Base-by-base conservation (phyloP, 2,797 vertebrate species). In the Pterois miles region DNA sequence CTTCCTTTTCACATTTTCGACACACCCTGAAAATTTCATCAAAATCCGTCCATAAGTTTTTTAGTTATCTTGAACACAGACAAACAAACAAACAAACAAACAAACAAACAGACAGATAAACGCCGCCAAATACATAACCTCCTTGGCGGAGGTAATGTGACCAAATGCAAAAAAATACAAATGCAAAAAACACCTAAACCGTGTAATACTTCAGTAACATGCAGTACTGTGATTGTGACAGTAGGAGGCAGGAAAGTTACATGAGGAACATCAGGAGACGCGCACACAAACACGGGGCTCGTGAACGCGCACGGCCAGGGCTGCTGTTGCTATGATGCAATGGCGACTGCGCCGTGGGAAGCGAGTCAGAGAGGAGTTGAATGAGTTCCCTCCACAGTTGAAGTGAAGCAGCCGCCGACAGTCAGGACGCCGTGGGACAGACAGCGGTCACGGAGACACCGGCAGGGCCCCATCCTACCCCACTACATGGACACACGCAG, bases 311-410 rank as follows among this genome's bases (percentile, higher is more conserved):
- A 71, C 84, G 80, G 79, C 20, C 59, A 9, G 68, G 71, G 89
- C 88, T 86, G 92, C 89, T 91, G 93, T 89, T 91, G 91, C 92
- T 93, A 87, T 92, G 92, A 94, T 91, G 94, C 94, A 94, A 93
- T 91, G 92, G 91, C 89, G 92, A 88, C 92, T 91, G 90, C 91
- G 91, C 91, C 74, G 86, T 90, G 89, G 90, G 86, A 88, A 92
- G 86, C 81, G 84, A 88, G 40, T 43, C 40, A 43, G 82, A 75
- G 82, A 89, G 83, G 92, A 94, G 90, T 93, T 95, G 88, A 92
- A 91, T 91, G 93, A 94, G 88, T 95, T 93, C 76, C 67, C 75
- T 38, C 46, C 88, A 84, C 91, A 89, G 85, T 88, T 83, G 59
- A 71, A 80, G 88, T 73, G 73, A 83, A 67, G 78, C 85, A 52